Evolutionary conservation across 2,113 vertebrate species (phyloP).

Genomic region (Phylloscopus trochiloides): DNA sequence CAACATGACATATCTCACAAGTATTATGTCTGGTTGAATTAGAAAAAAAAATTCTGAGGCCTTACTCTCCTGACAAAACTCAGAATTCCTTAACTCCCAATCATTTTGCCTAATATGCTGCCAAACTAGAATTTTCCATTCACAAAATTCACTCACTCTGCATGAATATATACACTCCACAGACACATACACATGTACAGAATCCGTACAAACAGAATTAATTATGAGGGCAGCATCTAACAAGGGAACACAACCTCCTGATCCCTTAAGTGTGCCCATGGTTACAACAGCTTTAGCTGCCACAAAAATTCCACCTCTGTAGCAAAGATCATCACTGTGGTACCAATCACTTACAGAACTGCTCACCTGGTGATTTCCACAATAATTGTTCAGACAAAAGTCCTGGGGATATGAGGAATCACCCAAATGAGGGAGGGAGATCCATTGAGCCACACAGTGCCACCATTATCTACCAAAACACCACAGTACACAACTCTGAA

Average conservation of each 20-base stretch:
- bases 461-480: not conserved
- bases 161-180: not conserved
- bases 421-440: not conserved
- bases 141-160: not conserved
- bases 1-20: not conserved
- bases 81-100: not conserved
- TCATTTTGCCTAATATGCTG: not conserved
- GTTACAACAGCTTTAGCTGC: not conserved
- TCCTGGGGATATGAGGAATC: not conserved
- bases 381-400: not conserved
- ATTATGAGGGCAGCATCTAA: not conserved
- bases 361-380: not conserved
- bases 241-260: not conserved
- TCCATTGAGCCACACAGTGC: not conserved
- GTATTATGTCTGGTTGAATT: not conserved
- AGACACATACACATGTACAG: accelerated
- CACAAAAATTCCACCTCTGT: not conserved
- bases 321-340: not conserved
- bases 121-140: not conserved
- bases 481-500: not conserved
- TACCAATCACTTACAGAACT: not conserved
- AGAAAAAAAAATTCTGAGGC: not conserved
- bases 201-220: not conserved
- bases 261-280: not conserved
- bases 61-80: not conserved